Evolutionary conservation across 2,888 invertebrate genomes (phyloP).

Genomic region (Eupeodes latifasciatus): DNA sequence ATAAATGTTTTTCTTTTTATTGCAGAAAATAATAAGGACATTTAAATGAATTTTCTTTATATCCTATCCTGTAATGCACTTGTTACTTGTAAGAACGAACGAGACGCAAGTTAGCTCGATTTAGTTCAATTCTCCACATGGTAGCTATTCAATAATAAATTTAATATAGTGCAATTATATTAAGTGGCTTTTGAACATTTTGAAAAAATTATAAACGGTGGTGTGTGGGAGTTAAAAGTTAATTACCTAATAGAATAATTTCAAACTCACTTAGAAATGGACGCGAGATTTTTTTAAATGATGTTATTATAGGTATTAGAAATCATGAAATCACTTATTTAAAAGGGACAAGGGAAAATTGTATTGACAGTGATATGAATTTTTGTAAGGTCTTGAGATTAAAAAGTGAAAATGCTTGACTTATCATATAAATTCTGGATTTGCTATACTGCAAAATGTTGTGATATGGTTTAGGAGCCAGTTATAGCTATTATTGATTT

Average conservation of each 20-base stretch:
- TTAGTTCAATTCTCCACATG: conserved; percentile 49
- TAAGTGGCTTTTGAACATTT: conserved; percentile 45
- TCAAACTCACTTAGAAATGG: not conserved
- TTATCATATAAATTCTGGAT: no score
- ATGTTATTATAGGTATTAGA: not conserved
- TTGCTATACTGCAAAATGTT: no score
- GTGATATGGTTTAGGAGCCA: no score
- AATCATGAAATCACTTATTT: no score
- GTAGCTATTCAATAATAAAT: conserved; percentile 31
- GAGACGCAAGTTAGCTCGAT: not conserved
- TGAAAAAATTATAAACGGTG: not conserved
- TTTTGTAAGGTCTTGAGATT: no score
- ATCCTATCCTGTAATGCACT: not conserved
- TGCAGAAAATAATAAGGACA: not conserved
- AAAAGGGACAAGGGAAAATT: no score
- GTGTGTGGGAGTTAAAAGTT: not conserved
- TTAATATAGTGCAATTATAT: conserved; percentile 52
- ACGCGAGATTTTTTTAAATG: not conserved
- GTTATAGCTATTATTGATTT: no score
- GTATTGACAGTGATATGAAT: no score
- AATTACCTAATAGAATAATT: conserved; percentile 1
- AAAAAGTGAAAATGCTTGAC: no score
- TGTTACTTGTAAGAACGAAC: not conserved
- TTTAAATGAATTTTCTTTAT: conserved; percentile 2
- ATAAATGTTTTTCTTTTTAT: not conserved